A percentile compares a stretch with the other conserved stretches of the same genome.
phyloP scores from a whole-genome alignment of 2,888 invertebrate species.

The Cephus pygmeus region DNA sequence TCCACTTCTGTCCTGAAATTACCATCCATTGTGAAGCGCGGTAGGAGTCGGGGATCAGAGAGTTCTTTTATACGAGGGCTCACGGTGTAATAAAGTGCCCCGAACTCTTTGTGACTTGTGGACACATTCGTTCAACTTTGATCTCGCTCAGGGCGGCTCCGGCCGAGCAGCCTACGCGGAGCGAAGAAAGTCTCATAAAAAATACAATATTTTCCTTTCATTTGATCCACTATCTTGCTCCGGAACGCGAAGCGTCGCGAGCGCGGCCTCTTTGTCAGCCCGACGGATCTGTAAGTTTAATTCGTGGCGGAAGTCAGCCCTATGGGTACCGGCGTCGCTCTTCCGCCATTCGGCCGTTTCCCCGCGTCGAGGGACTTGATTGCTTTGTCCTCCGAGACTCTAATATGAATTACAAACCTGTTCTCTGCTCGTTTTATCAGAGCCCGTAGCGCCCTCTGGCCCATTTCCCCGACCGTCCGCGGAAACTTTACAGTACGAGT shows the following conservation, averaged over 20 bases:
- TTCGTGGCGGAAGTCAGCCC: conserved; percentile 37
- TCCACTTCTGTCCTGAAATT: conserved; percentile 1
- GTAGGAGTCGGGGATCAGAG: background rate
- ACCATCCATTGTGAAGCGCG: conserved; percentile 1
- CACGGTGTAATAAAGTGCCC: conserved; percentile 20
- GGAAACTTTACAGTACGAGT: background rate
- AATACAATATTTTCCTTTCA: conserved; percentile 30
- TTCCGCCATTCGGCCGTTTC: background rate
- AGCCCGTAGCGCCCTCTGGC: background rate
- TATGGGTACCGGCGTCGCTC: no score
- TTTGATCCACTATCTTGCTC: conserved; percentile 19
- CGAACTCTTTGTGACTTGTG: conserved; percentile 21
- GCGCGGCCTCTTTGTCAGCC: conserved; percentile 25
- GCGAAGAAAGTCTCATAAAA: conserved; percentile 22
- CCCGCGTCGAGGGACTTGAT: conserved; percentile 33
- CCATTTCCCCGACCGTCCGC: background rate
- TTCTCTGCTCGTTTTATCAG: conserved; percentile 7
- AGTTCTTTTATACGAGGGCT: background rate
- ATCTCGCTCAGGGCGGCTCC: conserved; percentile 5
- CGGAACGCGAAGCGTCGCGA: background rate
- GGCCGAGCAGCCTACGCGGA: background rate
- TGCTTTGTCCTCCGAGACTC: conserved; percentile 42
- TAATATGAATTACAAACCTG: conserved; percentile 45
- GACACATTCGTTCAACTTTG: conserved; percentile 20
- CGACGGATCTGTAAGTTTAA: conserved; percentile 47